These are phyloP conservation scores for Rhorus exstirpatorius DNA, from an alignment of 2,888 invertebrate genomes.

Conservation along the genomic window DNA sequence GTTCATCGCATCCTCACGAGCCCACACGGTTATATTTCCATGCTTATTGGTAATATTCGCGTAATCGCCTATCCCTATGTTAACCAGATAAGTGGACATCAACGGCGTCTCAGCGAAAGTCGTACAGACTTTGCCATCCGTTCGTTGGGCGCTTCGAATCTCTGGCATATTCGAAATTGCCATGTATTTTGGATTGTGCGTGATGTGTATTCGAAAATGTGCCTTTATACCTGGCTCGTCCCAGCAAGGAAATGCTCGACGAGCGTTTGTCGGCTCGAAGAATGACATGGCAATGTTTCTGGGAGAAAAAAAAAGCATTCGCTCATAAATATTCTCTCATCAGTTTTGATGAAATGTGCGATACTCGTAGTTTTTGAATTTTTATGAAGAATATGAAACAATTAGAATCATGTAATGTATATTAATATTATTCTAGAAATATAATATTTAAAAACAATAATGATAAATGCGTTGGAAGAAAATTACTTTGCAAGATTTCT, in stretches of 20 bases:
- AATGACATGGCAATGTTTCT: conserved; percentile 90
- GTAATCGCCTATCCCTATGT: conserved; percentile 90
- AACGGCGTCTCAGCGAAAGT: conserved; percentile 84
- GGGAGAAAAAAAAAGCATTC: too few relatives aligned
- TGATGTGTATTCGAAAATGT: conserved; percentile 89
- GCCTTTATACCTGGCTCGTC: conserved; percentile 91
- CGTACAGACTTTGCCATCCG: conserved; percentile 69
- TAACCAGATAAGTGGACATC: conserved; percentile 93
- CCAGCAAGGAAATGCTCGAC: conserved; percentile 92
- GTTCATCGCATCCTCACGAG: conserved; percentile 89
- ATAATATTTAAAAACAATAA: too few relatives aligned
- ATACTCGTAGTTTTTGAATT: too few relatives aligned
- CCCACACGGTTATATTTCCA: conserved; percentile 88
- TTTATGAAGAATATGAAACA: too few relatives aligned
- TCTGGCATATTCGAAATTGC: conserved; percentile 83
- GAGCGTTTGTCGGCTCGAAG: conserved; percentile 89
- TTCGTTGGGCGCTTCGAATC: not conserved
- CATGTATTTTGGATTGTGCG: conserved; percentile 86
- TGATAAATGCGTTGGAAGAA: too few relatives aligned
- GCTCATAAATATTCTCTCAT: not conserved
- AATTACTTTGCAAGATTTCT: too few relatives aligned
- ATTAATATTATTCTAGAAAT: too few relatives aligned
- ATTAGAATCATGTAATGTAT: too few relatives aligned
- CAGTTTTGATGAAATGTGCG: not conserved
- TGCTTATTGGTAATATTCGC: conserved; percentile 70